phyloP scores from a whole-genome alignment of 2,113 vertebrate species.

The Egretta garzetta region DNA sequence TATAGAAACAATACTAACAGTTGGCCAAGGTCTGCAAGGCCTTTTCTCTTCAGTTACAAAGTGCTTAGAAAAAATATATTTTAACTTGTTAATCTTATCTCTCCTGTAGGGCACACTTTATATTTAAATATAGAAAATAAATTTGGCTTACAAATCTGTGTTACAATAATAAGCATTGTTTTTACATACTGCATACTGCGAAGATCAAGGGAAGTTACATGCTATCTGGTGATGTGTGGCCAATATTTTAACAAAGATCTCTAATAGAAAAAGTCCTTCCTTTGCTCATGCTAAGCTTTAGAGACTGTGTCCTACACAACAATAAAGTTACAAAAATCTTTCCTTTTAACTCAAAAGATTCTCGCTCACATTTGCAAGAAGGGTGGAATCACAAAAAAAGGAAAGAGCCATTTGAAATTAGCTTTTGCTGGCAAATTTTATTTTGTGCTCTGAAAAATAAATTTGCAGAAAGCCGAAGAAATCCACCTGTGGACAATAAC shows the following conservation, averaged over 20 bases:
- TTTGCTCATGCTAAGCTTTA: background rate
- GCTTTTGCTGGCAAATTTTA: background rate
- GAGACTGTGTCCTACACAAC: background rate
- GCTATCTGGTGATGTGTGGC: background rate
- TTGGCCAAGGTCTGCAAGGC: background rate
- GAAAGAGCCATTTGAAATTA: background rate
- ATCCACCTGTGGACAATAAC: background rate
- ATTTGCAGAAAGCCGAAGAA: background rate
- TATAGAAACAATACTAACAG: background rate
- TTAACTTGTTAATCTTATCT: background rate
- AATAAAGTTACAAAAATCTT: background rate
- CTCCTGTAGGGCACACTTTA: background rate
- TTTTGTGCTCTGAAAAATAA: background rate
- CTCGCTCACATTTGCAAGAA: background rate
- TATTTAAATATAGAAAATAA: background rate
- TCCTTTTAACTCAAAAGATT: background rate
- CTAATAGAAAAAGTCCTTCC: background rate
- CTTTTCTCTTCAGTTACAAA: background rate
- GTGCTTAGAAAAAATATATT: background rate
- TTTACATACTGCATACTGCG: background rate
- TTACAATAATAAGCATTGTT: background rate
- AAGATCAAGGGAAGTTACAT: background rate
- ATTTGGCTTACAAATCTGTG: background rate
- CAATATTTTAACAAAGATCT: background rate
- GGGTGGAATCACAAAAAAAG: background rate